Conservation (phyloP, 2,797 vertebrate genomes). For the Sebastes baramenuke region DNA sequence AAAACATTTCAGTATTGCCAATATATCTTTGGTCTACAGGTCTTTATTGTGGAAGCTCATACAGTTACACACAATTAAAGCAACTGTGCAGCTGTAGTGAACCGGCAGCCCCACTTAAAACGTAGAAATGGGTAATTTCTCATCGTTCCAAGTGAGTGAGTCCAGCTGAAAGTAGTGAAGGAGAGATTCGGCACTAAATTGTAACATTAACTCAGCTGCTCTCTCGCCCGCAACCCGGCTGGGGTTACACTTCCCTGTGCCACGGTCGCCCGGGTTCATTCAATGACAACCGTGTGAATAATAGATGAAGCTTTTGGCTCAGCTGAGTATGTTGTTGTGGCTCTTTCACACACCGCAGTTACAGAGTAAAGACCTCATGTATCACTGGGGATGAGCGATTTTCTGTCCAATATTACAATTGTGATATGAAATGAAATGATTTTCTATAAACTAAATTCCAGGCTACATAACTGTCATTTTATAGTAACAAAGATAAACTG, state of each 20-base stretch:
- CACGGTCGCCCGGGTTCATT: conserved; percentile 34
- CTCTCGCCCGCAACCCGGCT: conserved; percentile 7
- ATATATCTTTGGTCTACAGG: neutral
- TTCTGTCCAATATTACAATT: neutral
- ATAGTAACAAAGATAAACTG: neutral
- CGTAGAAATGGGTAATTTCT: neutral
- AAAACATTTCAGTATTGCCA: neutral
- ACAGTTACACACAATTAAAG: neutral
- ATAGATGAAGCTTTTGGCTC: conserved; percentile 59
- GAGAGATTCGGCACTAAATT: conserved; percentile 6
- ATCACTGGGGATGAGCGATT: neutral
- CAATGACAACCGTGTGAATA: conserved; percentile 64
- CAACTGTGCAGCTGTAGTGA: neutral
- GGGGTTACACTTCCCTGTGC: conserved; percentile 25
- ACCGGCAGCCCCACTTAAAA: neutral
- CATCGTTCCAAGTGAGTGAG: conserved; percentile 19
- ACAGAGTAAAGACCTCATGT: neutral
- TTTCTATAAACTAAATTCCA: neutral
- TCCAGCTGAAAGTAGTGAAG: conserved; percentile 24
- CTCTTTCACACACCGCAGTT: conserved; percentile 28
- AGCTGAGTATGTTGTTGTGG: conserved; percentile 39
- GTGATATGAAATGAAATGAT: neutral
- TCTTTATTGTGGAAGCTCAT: neutral
- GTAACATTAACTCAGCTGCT: conserved; percentile 7
- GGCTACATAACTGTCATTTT: neutral